phyloP scores from a whole-genome alignment of 2,888 invertebrate genomes.

The Amphipoea lucens region DNA sequence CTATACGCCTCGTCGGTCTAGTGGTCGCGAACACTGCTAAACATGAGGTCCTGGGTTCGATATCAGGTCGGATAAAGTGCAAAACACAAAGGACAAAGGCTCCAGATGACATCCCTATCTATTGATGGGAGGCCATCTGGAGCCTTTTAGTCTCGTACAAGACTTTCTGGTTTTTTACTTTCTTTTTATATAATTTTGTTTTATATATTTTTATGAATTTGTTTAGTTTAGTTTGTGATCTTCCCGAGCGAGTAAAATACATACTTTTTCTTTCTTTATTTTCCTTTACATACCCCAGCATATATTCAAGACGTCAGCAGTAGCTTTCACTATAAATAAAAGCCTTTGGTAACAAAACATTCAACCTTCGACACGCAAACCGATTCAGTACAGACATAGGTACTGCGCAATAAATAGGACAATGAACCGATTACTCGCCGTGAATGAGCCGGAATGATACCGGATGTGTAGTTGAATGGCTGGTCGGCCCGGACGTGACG shows the following conservation, averaged over 20 bases:
- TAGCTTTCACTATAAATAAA: not conserved
- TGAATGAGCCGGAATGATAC: constrained; percentile 20
- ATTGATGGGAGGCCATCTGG: no score
- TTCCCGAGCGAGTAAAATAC: no score
- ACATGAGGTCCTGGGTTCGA: not conserved
- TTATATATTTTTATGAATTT: no score
- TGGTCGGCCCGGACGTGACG: constrained; percentile 17
- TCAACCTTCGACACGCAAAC: not conserved
- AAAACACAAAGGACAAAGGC: no score
- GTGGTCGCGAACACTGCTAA: not conserved
- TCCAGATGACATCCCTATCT: no score
- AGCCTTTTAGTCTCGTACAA: no score
- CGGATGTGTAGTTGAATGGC: constrained; percentile 24
- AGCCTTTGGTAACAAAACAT: not conserved
- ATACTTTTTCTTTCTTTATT: no score
- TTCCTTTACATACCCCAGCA: no score
- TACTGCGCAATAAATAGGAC: not conserved
- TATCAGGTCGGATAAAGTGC: not conserved
- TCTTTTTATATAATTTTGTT: no score
- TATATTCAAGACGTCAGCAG: no score
- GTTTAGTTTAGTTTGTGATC: no score
- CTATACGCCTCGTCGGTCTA: not conserved
- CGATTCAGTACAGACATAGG: not conserved
- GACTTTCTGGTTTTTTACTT: no score
- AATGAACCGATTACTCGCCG: constrained; percentile 13